A percentile compares a stretch with the other conserved stretches of the same genome.
These are phyloP conservation scores for Phalanger gymnotis DNA, from an alignment of 2,797 vertebrate species.

Conservation along the genomic window DNA sequence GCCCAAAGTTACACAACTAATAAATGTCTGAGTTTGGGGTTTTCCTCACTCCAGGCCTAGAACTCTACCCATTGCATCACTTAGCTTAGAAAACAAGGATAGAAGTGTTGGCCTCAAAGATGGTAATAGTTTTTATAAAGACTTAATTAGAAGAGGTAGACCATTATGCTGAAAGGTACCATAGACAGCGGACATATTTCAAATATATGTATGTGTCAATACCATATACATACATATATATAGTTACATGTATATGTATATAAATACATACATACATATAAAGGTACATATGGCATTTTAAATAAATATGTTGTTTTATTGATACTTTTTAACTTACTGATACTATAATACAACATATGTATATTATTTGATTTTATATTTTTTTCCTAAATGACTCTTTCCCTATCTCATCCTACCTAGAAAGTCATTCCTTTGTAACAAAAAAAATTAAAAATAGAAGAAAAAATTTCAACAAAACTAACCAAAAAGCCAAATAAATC, in stretches of 20 bases:
- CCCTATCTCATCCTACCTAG: not conserved
- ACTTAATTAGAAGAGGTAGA: not conserved
- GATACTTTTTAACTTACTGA: not conserved
- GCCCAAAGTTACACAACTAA: not conserved
- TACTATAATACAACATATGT: not conserved
- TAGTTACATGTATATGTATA: too few species aligned
- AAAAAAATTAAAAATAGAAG: not conserved
- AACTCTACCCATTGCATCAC: rapidly evolving
- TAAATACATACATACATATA: not conserved
- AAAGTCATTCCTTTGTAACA: not conserved
- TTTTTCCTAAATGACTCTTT: not conserved
- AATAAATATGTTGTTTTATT: not conserved
- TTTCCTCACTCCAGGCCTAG: not conserved
- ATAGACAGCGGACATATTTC: not conserved
- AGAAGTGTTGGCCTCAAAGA: not conserved
- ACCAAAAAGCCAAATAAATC: not conserved
- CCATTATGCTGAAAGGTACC: not conserved
- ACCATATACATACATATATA: too few species aligned
- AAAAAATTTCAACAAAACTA: not conserved
- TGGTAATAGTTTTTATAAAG: not conserved
- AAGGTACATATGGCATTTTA: not conserved
- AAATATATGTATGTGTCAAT: not conserved
- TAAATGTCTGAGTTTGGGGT: not conserved
- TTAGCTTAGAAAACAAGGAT: not conserved
- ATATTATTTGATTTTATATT: not conserved